Evolutionary conservation across 2,797 vertebrate genomes (phyloP), one percentile per base, ranked within the genome.

Genomic region (Acanthurus lineatus): DNA sequence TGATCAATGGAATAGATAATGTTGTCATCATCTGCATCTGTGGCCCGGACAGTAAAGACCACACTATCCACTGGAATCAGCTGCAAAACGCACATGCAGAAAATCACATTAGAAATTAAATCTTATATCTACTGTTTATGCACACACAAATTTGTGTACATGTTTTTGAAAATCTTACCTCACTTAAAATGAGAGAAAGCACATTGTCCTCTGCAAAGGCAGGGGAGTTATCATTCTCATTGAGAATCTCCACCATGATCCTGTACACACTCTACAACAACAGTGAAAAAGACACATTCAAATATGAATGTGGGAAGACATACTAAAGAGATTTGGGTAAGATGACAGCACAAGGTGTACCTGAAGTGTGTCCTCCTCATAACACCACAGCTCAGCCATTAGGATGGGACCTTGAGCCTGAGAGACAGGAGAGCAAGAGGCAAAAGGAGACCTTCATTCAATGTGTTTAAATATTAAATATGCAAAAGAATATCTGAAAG

Each of bases 171-270:
- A 10, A 14, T 49, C 78, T 57, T 92, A 95, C 96, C 94, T 97
- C 97, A 59, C 94, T 96, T 79, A 96, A 61, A 54, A 88, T 82
- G 63, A 94, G 69, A 53, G 90, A 84, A 58, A 85, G 88, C 32
- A 88, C 67, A 0, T 92, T 91, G 76, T 92, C 82, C 44, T 95
- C 93, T 47, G 87, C 79, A 87, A 97, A 96, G 59, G 75, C 73
- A 1, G 95, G 96, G 15, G 20, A 79, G 86, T 97, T 96, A 82
- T 96, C 96, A 0, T 97, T 96, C 86, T 96, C 95, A 4, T 96
- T 95, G 70, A 96, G 88, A 78, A 97, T 93, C 89, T 97, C 96
- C 80, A 97, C 96, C 44, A 96, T 85, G 71, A 97, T 84, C 44
- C 95, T 93, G 89, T 96, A 95, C 74, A 92, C 91, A 69, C 76